A percentile compares a stretch with the other conserved stretches of the same genome.
These are phyloP conservation scores for Egretta garzetta DNA, from an alignment of 2,113 vertebrate genomes.

Conservation along the genomic window DNA sequence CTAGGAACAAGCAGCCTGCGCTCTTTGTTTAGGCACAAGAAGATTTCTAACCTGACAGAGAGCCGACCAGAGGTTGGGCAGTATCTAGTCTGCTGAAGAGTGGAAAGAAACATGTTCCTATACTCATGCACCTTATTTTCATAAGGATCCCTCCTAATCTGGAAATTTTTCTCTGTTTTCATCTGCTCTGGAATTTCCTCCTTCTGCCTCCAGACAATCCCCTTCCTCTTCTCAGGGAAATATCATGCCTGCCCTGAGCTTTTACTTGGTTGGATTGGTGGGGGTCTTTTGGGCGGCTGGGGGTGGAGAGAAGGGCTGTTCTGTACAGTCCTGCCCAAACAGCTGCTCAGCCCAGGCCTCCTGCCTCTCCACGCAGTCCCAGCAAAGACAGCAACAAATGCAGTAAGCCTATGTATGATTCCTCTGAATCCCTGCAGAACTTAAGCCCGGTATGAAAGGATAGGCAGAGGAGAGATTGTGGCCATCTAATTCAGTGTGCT, in stretches of 20 bases:
- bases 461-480: neutral
- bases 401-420: neutral
- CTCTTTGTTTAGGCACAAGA: neutral
- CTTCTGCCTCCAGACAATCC: neutral
- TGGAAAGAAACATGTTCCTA: neutral
- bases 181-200: neutral
- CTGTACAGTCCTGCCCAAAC: neutral
- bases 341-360: neutral
- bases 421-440: neutral
- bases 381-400: neutral
- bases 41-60: neutral
- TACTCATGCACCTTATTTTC: neutral
- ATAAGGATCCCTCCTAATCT: neutral
- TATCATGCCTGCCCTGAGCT: neutral
- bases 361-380: neutral
- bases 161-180: neutral
- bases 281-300: accelerated
- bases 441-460: neutral
- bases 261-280: neutral
- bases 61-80: neutral
- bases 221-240: neutral
- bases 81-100: neutral
- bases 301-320: neutral
- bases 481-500: neutral
- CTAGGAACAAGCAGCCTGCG: neutral